Percentiles rank a stretch among this genome's conserved stretches.
These are phyloP conservation scores for Trematomus loennbergii DNA, from an alignment of 2,113 vertebrate species.

Conservation along the genomic window DNA sequence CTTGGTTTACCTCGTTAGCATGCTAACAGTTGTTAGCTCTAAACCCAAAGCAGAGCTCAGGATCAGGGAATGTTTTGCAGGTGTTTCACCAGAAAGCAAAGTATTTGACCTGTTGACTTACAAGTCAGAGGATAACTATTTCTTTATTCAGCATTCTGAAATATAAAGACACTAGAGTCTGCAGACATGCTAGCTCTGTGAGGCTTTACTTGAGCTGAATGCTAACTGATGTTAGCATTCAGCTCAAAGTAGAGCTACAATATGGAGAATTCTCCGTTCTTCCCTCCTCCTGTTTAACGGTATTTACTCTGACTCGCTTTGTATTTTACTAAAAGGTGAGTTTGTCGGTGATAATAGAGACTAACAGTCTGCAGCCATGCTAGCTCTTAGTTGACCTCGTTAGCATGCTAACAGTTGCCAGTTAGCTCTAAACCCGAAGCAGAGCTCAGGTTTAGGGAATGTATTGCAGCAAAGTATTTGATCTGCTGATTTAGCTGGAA, in stretches of 20 bases:
- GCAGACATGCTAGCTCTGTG: too few species aligned
- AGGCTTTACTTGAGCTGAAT: too few species aligned
- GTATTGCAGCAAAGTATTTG: neutral
- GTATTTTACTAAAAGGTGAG: too few species aligned
- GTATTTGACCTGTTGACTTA: neutral
- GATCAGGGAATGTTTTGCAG: neutral
- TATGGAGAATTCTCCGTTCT: too few species aligned
- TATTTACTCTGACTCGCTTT: too few species aligned
- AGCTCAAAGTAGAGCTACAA: too few species aligned
- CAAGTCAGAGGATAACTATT: too few species aligned
- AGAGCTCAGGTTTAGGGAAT: neutral
- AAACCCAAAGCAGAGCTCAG: neutral
- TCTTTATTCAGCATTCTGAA: too few species aligned
- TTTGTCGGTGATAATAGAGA: neutral
- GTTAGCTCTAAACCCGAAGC: slow-evolving; percentile 5
- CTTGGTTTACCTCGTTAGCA: slow-evolving; percentile 1
- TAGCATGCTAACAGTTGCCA: slow-evolving; percentile 21
- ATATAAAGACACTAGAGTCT: too few species aligned
- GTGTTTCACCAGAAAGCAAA: neutral
- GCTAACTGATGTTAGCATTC: too few species aligned
- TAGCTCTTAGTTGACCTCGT: slow-evolving; percentile 5
- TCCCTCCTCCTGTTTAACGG: too few species aligned
- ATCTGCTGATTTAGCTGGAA: neutral
- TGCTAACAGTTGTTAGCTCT: slow-evolving; percentile 20
- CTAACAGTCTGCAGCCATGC: neutral